Evolutionary conservation across 2,797 vertebrate genomes (phyloP), one percentile per base, ranked within the genome.

Genomic region (Cossypha dichroa): DNA sequence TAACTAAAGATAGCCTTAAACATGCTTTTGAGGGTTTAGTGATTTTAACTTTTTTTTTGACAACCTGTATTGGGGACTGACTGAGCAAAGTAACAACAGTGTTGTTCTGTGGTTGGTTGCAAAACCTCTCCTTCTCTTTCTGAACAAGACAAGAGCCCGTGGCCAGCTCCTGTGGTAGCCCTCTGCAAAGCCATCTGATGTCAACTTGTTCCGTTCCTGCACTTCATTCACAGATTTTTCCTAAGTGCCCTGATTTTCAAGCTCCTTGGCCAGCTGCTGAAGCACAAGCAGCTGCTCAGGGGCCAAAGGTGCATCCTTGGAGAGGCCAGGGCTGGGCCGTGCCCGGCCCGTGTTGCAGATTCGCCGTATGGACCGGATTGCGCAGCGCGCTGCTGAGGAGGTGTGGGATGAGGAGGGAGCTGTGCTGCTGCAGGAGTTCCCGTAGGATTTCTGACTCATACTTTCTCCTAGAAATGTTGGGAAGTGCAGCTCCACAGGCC

Each of bases 391-490:
- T 89, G 68, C 9, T 93, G 88, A 96, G 93, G 91, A 88, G 89
- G 77, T 95, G 96, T 93, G 95, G 95, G 93, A 88, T 96, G 94
- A 76, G 59, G 74, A 96, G 88, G 91, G 95, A 94, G 77, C 93
- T 90, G 55, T 49, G 88, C 82, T 96, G 90, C 90, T 97, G 90
- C 88, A 90, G 83, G 88, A 94, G 82, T 96, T 96, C 96, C 88
- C n/a, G n/a, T 82, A 93, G 94, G 90, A 96, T 90, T 94, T 94
- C 95, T 96, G 95, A 96, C 90, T 97, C 94, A 94, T 77, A 63
- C 87, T 95, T 96, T 97, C 96, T 96, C 91, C 91, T 94, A 92
- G 90, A 95, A 96, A 67, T 84, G 41, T 94, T 96, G 88, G 87
- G 90, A 94, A 90, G 76, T 79, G 83, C 70, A 63, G 80, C 45